Evolutionary conservation across 2,888 invertebrate genomes (phyloP), one percentile per base, ranked within the genome.

Genomic region (Tetropium fuscum): DNA sequence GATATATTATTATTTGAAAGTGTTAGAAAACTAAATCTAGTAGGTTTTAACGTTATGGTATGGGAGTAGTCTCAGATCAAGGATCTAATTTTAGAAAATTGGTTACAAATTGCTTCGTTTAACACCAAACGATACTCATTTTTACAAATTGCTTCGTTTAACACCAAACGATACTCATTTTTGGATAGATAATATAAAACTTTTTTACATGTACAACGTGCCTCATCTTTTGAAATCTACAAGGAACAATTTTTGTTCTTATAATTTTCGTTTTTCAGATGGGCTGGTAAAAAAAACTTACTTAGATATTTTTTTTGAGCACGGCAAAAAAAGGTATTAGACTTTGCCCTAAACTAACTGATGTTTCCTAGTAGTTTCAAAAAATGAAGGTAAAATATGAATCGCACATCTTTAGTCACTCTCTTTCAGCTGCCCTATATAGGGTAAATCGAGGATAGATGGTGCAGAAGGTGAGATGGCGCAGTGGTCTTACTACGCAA

Each of bases 161-260:
- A 34, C 53, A 20, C 53, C 25, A 18, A 20, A 58, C 3, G 38
- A 58, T 16, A 25, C 45, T 7, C 38, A 13, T 10, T 58, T 58
- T 44, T 34, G 25, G 10, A 20, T 53, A 22, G 53, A 58, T 15
- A 16, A 18, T 44, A 51, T 27, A 3, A 45, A 27, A 13, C 25
- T 59, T n/a, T 13, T 49, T 8, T 49, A 58, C 49, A 19, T 62
- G 13, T 63, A 56, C 48, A 60, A 62, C 38, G 58, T 59, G 13
- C 58, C 62, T 20, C 55, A 59, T 38, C 43, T 59, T n/a, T 36
- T 61, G 11, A 61, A 61, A 20, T 58, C 53, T 10, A 61, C 58
- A 16, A 57, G 58, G 18, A 62, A 58, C 27, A 63, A 63, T 40
- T 60, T 63, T 36, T 57, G 49, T 49, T 15, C 44, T 19, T 44